phyloP scores from a whole-genome alignment of 2,113 vertebrate genomes.

The Silurus meridionalis region DNA sequence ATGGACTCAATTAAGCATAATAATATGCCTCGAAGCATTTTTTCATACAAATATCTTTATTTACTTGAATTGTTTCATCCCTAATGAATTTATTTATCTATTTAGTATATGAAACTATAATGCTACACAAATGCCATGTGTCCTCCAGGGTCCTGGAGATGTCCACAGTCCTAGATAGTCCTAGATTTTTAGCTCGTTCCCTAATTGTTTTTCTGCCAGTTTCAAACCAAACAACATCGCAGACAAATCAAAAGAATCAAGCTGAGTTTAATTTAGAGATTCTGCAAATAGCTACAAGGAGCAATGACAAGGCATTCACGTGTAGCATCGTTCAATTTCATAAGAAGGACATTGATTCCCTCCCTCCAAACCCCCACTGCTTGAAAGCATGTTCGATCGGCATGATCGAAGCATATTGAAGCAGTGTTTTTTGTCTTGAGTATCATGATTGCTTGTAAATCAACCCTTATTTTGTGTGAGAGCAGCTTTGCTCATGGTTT shows the following conservation, averaged over 20 bases:
- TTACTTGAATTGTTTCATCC: no score
- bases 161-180: no score
- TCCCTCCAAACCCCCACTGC: neutral
- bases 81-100: no score
- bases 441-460: neutral
- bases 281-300: neutral
- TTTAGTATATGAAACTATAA: neutral
- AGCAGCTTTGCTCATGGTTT: neutral
- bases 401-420: neutral
- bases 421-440: neutral
- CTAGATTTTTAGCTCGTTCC: no score
- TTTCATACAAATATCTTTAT: no score
- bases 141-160: no score
- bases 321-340: neutral
- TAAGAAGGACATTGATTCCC: neutral
- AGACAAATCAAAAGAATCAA: neutral
- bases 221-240: neutral
- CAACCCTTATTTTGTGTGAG: neutral
- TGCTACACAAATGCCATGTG: neutral
- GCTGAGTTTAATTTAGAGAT: neutral
- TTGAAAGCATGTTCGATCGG: neutral
- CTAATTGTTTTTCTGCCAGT: no score
- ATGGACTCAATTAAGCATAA: no score
- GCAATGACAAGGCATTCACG: neutral
- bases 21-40: no score